Base-by-base conservation (phyloP, 1,140 invertebrate genomes). In the Bombus pascuorum region DNA sequence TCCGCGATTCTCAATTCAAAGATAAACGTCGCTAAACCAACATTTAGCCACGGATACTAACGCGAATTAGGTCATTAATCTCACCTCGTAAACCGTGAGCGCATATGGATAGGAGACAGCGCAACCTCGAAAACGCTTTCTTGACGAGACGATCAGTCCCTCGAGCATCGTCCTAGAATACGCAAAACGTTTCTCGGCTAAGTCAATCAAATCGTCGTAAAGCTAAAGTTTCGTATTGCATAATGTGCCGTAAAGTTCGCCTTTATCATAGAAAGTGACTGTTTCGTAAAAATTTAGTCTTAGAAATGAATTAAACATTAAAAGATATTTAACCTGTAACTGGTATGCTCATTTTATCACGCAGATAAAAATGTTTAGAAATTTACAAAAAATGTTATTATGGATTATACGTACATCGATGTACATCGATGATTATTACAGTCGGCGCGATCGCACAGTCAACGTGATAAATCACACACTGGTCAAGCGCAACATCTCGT, bases 171-270 rank as follows among this genome's bases (percentile, higher is more conserved):
- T 37, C 9, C 68, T 25, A 5, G 12, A 73, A 32, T n/a, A 57
- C 32, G 3, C 15, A 8, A 18, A 73, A 75, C 22, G 34, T 68
- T 77, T 10, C 47, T 22, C 18, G 34, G 25, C 18, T 1, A 8
- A 77, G 62, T 82, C 71, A 44, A 78, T 83, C 82, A 32, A 59
- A 76, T 78, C 22, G 47, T 25, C 34, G 22, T 15, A 28, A 44
- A 66, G 1, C 44, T 39, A 65, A 39, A 15, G 22, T 37, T 37
- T 57, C 37, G n/a, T 8, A 37, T 44, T 73, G n/a, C 22, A 32
- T 47, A 75, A 75, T 25, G 12, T 39, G 32, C 22, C 6, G 18
- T 34, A 53, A 77, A 34, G 62, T 76, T 75, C 34, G 28, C 42
- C n/a, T 28, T 34, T 37, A 32, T 68, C 73, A 44, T 57, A 28